Evolutionary conservation across 2,113 vertebrate species (phyloP).

Genomic region (Hippotragus niger): DNA sequence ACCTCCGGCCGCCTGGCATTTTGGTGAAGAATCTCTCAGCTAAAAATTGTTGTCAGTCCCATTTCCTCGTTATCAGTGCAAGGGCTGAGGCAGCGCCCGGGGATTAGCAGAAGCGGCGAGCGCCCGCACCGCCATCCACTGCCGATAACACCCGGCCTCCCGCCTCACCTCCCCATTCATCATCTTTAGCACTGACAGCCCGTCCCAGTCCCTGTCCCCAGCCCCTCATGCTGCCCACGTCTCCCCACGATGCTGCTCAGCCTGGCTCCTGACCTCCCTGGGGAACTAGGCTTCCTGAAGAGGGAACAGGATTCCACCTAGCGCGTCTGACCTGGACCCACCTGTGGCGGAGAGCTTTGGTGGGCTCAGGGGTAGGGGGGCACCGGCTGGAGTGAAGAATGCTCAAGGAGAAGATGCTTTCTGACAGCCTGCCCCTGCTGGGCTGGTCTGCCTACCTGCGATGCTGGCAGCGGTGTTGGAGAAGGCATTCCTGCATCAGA

Average conservation of each 20-base stretch:
- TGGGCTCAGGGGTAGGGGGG: background rate
- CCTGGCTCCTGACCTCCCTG: constrained; percentile 25
- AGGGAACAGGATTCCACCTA: background rate
- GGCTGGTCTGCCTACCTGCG: background rate
- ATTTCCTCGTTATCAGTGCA: constrained; percentile 98
- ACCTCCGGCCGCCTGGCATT: constrained; percentile 89
- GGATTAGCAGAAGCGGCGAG: constrained; percentile 85
- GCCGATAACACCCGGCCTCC: constrained; percentile 76
- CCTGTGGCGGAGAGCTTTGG: constrained; percentile 33
- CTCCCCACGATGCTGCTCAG: constrained; percentile 34
- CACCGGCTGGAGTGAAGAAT: background rate
- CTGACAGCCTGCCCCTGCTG: background rate
- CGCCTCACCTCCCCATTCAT: constrained; percentile 95
- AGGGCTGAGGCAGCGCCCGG: constrained; percentile 82
- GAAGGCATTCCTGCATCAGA: background rate
- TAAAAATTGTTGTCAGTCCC: constrained; percentile 99
- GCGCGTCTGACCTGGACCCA: background rate
- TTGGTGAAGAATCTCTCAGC: constrained; percentile 96
- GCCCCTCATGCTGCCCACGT: background rate
- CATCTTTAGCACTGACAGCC: constrained; percentile 99
- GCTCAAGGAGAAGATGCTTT: background rate
- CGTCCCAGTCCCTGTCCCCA: constrained; percentile 66
- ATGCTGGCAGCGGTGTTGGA: background rate
- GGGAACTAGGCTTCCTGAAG: background rate
- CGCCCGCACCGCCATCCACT: constrained; percentile 78